A percentile compares a stretch with the other conserved stretches of the same genome.
Conservation (phyloP, 2,888 invertebrate species). For the Brachyopa scutellaris region DNA sequence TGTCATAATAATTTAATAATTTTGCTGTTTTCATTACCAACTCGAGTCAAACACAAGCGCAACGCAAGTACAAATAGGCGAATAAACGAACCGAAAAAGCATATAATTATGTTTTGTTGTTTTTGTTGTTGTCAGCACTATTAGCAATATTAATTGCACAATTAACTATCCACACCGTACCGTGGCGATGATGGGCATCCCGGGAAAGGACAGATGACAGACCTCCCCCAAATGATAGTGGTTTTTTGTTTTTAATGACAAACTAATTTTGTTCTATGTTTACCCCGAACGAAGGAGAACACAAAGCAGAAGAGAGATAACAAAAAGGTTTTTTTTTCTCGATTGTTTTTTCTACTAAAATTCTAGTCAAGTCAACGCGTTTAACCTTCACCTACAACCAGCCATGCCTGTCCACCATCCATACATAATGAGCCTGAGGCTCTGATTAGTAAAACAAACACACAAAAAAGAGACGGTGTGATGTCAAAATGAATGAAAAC, state of each 20-base stretch:
- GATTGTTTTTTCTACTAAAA: constrained; percentile 8
- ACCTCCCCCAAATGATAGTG: constrained; percentile 9
- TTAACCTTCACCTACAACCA: constrained; percentile 73
- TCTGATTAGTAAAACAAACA: constrained; percentile 72
- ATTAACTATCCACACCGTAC: constrained; percentile 30
- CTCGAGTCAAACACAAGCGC: constrained; percentile 37
- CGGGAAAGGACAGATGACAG: constrained; percentile 34
- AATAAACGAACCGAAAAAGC: background rate
- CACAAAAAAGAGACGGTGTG: constrained; percentile 8
- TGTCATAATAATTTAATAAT: constrained; percentile 66
- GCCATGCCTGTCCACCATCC: constrained; percentile 72
- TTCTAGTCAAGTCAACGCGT: constrained; percentile 68
- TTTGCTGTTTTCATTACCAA: constrained; percentile 55
- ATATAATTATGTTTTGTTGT: constrained; percentile 29
- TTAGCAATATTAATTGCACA: constrained; percentile 62
- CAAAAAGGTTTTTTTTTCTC: background rate
- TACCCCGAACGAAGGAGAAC: constrained; percentile 12
- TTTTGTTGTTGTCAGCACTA: constrained; percentile 18
- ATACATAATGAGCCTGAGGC: constrained; percentile 71
- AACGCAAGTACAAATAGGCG: constrained; percentile 22
- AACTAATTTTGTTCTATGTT: constrained; percentile 1
- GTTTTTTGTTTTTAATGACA: background rate
- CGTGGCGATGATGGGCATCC: too few species aligned
- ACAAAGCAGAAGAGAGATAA: background rate
- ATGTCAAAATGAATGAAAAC: constrained; percentile 49